These are phyloP conservation scores for Drosophila leontia DNA, from an alignment of 1,140 invertebrate species.

Conservation along the genomic window DNA sequence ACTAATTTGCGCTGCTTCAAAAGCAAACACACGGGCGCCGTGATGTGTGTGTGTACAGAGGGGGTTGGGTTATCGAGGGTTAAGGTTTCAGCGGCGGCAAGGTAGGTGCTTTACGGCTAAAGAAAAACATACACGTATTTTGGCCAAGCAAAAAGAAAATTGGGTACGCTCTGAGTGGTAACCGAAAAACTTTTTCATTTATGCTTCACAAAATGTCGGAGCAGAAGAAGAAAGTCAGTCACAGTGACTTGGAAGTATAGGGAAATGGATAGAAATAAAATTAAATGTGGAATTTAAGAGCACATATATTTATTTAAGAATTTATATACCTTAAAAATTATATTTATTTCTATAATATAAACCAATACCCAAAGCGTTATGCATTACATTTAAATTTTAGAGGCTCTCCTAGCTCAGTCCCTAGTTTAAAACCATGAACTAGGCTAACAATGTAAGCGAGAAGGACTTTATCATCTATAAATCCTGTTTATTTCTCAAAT, in stretches of 20 bases:
- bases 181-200: constrained; percentile 82
- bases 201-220: constrained; percentile 55
- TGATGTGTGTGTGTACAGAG: neutral
- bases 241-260: constrained; percentile 35
- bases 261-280: neutral
- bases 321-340: no score
- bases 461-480: neutral
- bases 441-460: neutral
- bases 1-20: constrained; percentile 84
- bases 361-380: no score
- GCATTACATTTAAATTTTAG: no score
- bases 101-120: constrained; percentile 62
- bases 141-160: constrained; percentile 78
- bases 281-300: no score
- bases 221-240: constrained; percentile 26
- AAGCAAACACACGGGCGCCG: constrained; percentile 67
- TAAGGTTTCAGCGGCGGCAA: constrained; percentile 29
- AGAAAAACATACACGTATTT: constrained; percentile 83
- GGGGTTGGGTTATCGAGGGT: constrained; percentile 30
- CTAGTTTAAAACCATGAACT: neutral
- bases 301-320: no score
- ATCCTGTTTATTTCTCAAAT: neutral
- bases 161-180: constrained; percentile 77
- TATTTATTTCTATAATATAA: no score
- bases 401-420: no score